phyloP scores from a whole-genome alignment of 2,888 invertebrate species.

The Gymnoscelis rufifasciata region DNA sequence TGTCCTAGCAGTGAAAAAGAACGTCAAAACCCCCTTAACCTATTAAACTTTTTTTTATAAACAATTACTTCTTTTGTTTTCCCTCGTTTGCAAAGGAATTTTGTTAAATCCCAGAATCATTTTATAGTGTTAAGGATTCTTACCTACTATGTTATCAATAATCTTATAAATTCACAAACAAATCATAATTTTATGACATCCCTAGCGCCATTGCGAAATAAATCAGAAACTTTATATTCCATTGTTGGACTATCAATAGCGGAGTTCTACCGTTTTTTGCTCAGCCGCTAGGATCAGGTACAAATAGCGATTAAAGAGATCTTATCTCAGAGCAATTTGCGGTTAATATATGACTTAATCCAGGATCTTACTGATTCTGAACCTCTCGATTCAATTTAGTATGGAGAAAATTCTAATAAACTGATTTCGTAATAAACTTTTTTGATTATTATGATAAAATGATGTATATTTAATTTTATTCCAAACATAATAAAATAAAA shows the following conservation, averaged over 20 bases:
- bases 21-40: too few relatives aligned
- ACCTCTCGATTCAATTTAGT: conserved; percentile 1
- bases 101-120: too few relatives aligned
- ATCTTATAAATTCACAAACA: conserved; percentile 1
- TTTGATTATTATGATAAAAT: too few relatives aligned
- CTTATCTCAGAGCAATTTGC: conserved; percentile 65
- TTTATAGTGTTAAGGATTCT: too few relatives aligned
- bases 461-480: too few relatives aligned
- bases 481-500: too few relatives aligned
- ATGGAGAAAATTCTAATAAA: too few relatives aligned
- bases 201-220: conserved; percentile 13
- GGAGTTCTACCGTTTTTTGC: conserved; percentile 9
- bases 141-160: neutral
- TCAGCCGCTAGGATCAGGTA: conserved; percentile 7
- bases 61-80: too few relatives aligned
- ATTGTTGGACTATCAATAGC: conserved; percentile 12
- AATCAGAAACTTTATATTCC: conserved; percentile 6
- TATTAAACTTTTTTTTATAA: too few relatives aligned
- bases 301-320: conserved; percentile 44
- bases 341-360: conserved; percentile 75
- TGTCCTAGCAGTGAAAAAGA: too few relatives aligned
- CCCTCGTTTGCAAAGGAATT: too few relatives aligned
- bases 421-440: too few relatives aligned
- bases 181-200: conserved; percentile 7
- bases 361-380: conserved; percentile 13